Percentiles rank a stretch among this genome's conserved stretches.
Evolutionary conservation across 2,113 vertebrate genomes (phyloP).

Genomic region (rabbit (Oryctolagus cuniculus)): mOryCun1.1 NC_091441.1:50431501-50432000

Average conservation of each 20-base stretch:
- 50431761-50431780: background rate
- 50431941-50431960: background rate
- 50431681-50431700: background rate
- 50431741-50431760: background rate
- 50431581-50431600: background rate
- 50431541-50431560: background rate
- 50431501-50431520: background rate
- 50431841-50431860: background rate
- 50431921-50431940: background rate
- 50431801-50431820: background rate
- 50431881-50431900: background rate
- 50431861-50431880: background rate
- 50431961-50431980: background rate
- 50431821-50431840: background rate
- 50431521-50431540: rapidly evolving
- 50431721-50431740: background rate
- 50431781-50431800: background rate
- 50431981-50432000: background rate
- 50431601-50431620: background rate
- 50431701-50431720: background rate
- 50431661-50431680: background rate
- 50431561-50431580: background rate
- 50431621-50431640: background rate
- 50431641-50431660: background rate
- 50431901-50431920: background rate